Percentiles rank a stretch among this genome's conserved stretches.
Conservation (phyloP, 2,113 vertebrate species). For the Limnothrissa miodon region DNA sequence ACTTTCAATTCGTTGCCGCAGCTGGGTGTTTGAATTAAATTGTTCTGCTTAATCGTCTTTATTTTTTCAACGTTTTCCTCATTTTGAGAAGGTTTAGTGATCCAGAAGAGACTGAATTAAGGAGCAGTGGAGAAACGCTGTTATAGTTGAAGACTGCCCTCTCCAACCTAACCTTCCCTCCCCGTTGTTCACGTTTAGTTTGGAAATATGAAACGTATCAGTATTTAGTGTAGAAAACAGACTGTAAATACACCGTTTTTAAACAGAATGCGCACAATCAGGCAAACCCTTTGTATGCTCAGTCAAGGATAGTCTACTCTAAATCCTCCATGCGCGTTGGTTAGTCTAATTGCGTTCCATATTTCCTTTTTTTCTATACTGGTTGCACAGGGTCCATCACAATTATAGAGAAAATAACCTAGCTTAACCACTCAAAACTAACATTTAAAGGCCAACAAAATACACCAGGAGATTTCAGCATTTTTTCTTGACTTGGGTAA, state of each 20-base stretch:
- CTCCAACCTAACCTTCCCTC: slow-evolving; percentile 5
- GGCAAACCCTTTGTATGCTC: neutral
- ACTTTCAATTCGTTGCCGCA: neutral
- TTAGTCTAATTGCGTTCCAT: neutral
- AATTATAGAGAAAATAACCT: neutral
- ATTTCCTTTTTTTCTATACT: neutral
- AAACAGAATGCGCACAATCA: neutral
- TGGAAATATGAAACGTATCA: neutral
- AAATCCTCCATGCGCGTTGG: neutral
- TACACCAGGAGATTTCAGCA: neutral
- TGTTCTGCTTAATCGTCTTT: neutral
- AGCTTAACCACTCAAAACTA: neutral
- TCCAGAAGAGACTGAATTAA: slow-evolving; percentile 14
- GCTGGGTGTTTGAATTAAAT: neutral
- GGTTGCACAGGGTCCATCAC: neutral
- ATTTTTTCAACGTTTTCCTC: slow-evolving; percentile 1
- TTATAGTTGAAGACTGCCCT: slow-evolving; percentile 9
- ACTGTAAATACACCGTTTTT: neutral
- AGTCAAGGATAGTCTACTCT: neutral
- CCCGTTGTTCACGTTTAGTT: slow-evolving; percentile 5
- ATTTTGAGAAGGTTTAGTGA: neutral
- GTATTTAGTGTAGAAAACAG: neutral
- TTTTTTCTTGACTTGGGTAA: neutral
- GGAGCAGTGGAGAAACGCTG: slow-evolving; percentile 4
- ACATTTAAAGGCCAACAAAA: neutral